Evolutionary conservation across 1,140 invertebrate species (phyloP).

Genomic region (Drosophila arizonae): DNA sequence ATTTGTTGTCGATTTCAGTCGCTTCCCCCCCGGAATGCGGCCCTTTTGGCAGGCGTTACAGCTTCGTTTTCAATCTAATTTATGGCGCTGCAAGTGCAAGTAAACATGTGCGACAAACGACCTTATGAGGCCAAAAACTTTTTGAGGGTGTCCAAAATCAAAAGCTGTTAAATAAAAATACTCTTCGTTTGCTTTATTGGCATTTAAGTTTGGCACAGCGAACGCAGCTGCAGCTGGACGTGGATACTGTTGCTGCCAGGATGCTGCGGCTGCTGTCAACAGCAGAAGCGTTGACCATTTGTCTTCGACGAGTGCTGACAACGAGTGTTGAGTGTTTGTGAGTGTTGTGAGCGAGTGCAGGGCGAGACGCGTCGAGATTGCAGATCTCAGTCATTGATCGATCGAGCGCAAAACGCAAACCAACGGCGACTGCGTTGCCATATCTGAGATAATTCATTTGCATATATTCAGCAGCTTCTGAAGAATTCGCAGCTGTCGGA

Average conservation of each 20-base stretch:
- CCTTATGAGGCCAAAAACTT: slow-evolving; percentile 72
- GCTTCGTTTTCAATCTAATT: slow-evolving; percentile 78
- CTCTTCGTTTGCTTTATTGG: slow-evolving; percentile 60
- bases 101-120: slow-evolving; percentile 82
- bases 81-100: slow-evolving; percentile 75
- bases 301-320: slow-evolving; percentile 55
- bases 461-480: slow-evolving; percentile 4
- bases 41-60: slow-evolving; percentile 10
- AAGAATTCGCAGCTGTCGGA: too few relatives aligned
- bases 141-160: slow-evolving; percentile 12
- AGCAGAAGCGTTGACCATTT: slow-evolving; percentile 65
- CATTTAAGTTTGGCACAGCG: slow-evolving; percentile 53
- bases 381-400: slow-evolving; percentile 65
- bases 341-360: slow-evolving; percentile 30
- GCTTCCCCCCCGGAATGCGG: not conserved
- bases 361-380: slow-evolving; percentile 36
- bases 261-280: slow-evolving; percentile 57
- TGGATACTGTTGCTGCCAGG: slow-evolving; percentile 25
- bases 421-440: slow-evolving; percentile 16
- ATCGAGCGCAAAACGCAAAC: slow-evolving; percentile 30
- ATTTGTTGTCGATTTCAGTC: slow-evolving; percentile 78
- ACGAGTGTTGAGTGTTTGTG: slow-evolving; percentile 29
- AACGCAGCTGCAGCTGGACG: slow-evolving; percentile 24
- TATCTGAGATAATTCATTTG: slow-evolving; percentile 1
- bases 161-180: slow-evolving; percentile 73